These are phyloP conservation scores for Rallus crepitans DNA, from an alignment of 2,797 vertebrate genomes.

Conservation along the genomic window DNA sequence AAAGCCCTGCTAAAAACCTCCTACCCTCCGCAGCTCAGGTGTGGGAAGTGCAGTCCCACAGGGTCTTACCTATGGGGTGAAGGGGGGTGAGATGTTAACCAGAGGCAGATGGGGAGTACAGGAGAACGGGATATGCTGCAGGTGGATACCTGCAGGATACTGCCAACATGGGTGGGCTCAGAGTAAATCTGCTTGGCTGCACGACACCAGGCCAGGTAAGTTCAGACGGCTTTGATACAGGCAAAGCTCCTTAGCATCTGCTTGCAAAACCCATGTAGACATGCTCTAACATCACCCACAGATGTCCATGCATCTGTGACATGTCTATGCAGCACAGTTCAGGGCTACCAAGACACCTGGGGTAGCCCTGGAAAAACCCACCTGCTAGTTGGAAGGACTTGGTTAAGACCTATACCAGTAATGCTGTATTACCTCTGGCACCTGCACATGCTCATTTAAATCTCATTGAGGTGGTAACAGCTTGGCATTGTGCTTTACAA, in stretches of 20 bases:
- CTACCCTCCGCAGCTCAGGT: background rate
- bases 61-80: background rate
- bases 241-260: background rate
- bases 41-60: background rate
- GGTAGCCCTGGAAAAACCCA: background rate
- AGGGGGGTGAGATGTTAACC: background rate
- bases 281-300: background rate
- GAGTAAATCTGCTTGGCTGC: background rate
- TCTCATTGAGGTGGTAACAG: background rate
- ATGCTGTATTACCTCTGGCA: background rate
- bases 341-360: background rate
- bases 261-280: background rate
- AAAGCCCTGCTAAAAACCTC: background rate
- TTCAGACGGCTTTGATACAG: background rate
- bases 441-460: background rate
- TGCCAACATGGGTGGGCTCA: rapidly evolving
- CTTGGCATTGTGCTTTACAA: background rate
- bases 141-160: background rate
- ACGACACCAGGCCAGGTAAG: background rate
- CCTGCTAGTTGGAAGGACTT: background rate
- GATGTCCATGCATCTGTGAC: background rate
- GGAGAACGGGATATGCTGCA: rapidly evolving
- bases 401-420: background rate
- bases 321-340: background rate
- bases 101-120: background rate